These are phyloP conservation scores for Epiblema foenella DNA, from an alignment of 2,888 invertebrate species.

Conservation along the genomic window DNA sequence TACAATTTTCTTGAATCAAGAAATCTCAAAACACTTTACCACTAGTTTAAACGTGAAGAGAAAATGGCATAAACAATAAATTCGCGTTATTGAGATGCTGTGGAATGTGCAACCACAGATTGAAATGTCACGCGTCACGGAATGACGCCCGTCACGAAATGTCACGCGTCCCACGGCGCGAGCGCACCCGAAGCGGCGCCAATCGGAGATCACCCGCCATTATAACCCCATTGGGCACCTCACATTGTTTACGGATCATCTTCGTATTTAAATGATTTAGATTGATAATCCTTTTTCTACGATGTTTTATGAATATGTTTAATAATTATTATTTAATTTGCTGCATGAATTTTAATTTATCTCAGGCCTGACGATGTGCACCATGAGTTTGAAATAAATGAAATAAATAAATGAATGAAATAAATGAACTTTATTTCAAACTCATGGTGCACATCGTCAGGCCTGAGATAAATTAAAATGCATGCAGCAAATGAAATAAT, in stretches of 20 bases:
- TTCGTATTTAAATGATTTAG: slow-evolving; percentile 67
- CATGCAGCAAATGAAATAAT: slow-evolving; percentile 20
- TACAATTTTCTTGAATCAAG: slow-evolving; percentile 8
- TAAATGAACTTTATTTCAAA: too few relatives aligned
- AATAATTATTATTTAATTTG: slow-evolving; percentile 18
- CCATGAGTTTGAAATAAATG: background rate
- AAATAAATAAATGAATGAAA: too few relatives aligned
- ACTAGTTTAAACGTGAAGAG: background rate
- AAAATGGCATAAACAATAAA: slow-evolving; percentile 30
- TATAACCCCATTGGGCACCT: slow-evolving; percentile 41
- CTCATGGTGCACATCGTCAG: background rate
- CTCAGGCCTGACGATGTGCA: background rate
- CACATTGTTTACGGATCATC: slow-evolving; percentile 63
- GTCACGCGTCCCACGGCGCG: slow-evolving; percentile 29
- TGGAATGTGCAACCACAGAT: slow-evolving; percentile 41
- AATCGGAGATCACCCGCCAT: slow-evolving; percentile 45
- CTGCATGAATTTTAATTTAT: slow-evolving; percentile 11
- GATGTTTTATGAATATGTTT: slow-evolving; percentile 18
- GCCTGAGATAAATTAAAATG: background rate
- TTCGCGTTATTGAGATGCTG: slow-evolving; percentile 19
- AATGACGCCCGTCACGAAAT: slow-evolving; percentile 17
- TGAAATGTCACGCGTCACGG: slow-evolving; percentile 49
- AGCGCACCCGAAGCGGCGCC: slow-evolving; percentile 31
- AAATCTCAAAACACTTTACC: too few relatives aligned
- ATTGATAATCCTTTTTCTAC: slow-evolving; percentile 52